phyloP scores from a whole-genome alignment of 2,797 vertebrate genomes.

The Syngnathus acus region DNA sequence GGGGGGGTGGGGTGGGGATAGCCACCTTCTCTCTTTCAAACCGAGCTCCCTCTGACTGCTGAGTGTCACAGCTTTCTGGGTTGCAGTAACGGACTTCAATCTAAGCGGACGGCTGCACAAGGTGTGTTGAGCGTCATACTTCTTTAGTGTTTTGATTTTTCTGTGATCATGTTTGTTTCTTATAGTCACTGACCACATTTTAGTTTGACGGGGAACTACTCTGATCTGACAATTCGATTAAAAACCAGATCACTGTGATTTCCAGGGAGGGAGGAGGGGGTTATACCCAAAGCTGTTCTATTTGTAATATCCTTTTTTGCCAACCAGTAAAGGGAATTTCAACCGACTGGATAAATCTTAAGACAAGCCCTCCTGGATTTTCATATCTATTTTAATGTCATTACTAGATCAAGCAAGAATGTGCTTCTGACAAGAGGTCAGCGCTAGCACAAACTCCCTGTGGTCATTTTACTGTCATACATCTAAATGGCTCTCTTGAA shows the following conservation, averaged over 20 bases:
- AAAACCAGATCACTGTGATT: constrained; percentile 3
- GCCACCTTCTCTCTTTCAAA: constrained; percentile 27
- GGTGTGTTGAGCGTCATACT: constrained; percentile 44
- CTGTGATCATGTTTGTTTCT: constrained; percentile 6
- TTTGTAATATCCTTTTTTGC: constrained; percentile 14
- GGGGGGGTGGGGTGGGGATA: constrained; percentile 54
- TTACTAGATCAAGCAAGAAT: constrained; percentile 29
- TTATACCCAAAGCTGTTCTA: background rate
- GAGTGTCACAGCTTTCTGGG: constrained; percentile 44
- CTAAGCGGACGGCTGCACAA: constrained; percentile 32
- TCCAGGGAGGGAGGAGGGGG: constrained; percentile 6
- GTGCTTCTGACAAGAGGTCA: constrained; percentile 30
- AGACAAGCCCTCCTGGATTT: constrained; percentile 15
- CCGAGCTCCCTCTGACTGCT: constrained; percentile 26
- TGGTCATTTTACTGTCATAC: constrained; percentile 10
- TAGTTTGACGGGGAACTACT: background rate
- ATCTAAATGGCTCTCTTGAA: constrained; percentile 15
- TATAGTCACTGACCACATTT: background rate
- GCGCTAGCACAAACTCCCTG: constrained; percentile 19
- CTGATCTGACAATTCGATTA: constrained; percentile 8
- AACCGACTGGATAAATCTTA: constrained; percentile 26
- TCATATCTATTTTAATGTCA: constrained; percentile 38
- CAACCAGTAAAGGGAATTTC: constrained; percentile 25
- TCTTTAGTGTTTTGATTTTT: constrained; percentile 15
- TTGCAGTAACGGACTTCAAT: constrained; percentile 33